Conservation (phyloP, 2,797 vertebrate species). For the Alectoris magna region DNA sequence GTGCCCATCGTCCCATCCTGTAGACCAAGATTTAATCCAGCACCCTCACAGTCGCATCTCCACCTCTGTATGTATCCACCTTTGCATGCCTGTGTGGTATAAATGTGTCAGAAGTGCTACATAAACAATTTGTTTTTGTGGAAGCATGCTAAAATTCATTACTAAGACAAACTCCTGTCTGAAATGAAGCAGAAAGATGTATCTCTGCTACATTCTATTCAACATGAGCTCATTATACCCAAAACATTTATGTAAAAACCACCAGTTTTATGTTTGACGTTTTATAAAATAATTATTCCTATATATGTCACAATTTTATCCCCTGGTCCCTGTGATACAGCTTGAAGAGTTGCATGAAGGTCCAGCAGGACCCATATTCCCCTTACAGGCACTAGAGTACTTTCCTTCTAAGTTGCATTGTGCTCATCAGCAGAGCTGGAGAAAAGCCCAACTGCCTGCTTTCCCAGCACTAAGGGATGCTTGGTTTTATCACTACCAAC, state of each 20-base stretch:
- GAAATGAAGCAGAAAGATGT: not conserved
- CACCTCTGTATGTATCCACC: not conserved
- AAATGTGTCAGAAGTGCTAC: not conserved
- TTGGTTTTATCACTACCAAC: not conserved
- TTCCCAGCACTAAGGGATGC: too few species aligned
- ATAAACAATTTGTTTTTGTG: not conserved
- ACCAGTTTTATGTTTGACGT: not conserved
- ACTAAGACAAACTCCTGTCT: not conserved
- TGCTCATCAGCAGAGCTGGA: not conserved
- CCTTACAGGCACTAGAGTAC: fast-evolving
- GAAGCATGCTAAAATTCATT: not conserved
- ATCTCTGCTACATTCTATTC: not conserved
- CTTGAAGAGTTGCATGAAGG: not conserved
- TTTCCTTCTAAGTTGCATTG: not conserved
- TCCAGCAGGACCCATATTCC: fast-evolving
- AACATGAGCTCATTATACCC: not conserved
- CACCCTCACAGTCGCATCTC: not conserved
- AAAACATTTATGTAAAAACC: not conserved
- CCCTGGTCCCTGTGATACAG: not conserved
- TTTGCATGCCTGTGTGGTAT: not conserved
- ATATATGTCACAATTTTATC: not conserved
- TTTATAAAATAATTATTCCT: not conserved
- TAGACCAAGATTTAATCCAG: not conserved
- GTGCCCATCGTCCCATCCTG: not conserved
- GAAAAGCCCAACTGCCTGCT: not conserved